phyloP scores from a whole-genome alignment of 2,113 vertebrate species.

The Actenoides hombroni region DNA sequence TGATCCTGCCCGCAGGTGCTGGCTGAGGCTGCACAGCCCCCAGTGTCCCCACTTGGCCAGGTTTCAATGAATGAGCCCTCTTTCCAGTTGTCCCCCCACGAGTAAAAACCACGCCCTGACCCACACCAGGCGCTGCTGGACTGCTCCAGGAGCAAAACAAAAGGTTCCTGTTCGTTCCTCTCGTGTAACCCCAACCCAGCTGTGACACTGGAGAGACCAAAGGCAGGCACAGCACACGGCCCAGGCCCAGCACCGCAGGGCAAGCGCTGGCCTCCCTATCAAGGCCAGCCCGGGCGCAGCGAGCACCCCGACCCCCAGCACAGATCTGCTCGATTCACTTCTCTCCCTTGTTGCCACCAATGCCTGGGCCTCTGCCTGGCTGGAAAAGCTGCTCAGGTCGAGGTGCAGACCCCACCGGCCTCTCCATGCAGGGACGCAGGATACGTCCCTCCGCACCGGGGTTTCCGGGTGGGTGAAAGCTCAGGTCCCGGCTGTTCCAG shows the following conservation, averaged over 20 bases:
- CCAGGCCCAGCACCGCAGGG: background rate
- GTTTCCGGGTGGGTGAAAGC: conserved; percentile 14
- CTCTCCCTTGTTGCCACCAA: background rate
- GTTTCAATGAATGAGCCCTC: background rate
- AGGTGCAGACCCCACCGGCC: background rate
- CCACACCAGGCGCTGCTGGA: conserved; percentile 4
- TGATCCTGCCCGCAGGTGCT: background rate
- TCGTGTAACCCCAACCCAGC: background rate
- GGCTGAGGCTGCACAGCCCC: background rate
- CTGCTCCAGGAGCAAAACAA: conserved; percentile 29
- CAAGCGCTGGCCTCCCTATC: accelerated
- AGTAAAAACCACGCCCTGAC: conserved; percentile 21
- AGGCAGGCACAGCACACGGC: background rate
- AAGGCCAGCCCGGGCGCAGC: background rate
- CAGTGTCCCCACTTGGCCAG: accelerated
- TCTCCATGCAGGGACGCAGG: accelerated
- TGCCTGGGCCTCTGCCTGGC: background rate
- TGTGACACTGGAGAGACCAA: background rate
- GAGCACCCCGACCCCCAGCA: background rate
- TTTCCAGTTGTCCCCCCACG: background rate
- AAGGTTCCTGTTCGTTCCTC: background rate
- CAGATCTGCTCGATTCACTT: background rate
- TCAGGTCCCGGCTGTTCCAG: background rate
- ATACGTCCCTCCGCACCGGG: background rate
- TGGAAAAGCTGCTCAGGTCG: background rate